Evolutionary conservation across 2,888 invertebrate genomes (phyloP).

Genomic region (Patella depressa): DNA sequence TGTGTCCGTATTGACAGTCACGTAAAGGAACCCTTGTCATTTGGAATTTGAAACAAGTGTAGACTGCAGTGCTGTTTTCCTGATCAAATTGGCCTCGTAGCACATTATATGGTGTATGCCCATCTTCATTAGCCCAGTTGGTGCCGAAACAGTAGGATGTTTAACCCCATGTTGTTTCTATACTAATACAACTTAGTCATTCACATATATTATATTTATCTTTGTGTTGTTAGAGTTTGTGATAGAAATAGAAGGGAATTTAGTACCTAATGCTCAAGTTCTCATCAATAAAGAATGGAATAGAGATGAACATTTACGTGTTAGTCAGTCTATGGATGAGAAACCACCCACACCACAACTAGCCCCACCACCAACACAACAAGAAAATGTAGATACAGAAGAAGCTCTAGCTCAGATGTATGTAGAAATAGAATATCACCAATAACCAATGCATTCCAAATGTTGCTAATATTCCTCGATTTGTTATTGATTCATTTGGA

Average conservation of each 20-base stretch:
- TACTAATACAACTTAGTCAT: too few species aligned
- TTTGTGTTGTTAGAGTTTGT: constrained; percentile 57
- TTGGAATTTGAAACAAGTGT: too few species aligned
- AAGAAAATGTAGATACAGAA: background rate
- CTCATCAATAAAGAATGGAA: constrained; percentile 57
- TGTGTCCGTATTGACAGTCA: too few species aligned
- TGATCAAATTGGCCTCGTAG: too few species aligned
- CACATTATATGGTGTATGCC: too few species aligned
- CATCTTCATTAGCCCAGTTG: too few species aligned
- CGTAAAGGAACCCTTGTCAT: too few species aligned
- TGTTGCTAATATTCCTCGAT: too few species aligned
- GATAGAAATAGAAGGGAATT: constrained; percentile 61
- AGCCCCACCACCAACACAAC: background rate
- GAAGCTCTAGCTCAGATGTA: constrained; percentile 5
- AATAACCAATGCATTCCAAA: too few species aligned
- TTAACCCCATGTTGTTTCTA: background rate
- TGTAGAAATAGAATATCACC: background rate
- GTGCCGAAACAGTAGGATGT: too few species aligned
- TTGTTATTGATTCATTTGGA: too few species aligned
- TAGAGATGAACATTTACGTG: constrained; percentile 36
- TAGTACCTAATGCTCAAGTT: constrained; percentile 51
- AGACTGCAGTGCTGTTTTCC: too few species aligned
- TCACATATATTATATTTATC: background rate
- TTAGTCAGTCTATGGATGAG: constrained; percentile 17
- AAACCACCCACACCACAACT: constrained; percentile 29